Conservation (phyloP, 1,140 invertebrate species). For the Caenorhabditis remanei region DNA sequence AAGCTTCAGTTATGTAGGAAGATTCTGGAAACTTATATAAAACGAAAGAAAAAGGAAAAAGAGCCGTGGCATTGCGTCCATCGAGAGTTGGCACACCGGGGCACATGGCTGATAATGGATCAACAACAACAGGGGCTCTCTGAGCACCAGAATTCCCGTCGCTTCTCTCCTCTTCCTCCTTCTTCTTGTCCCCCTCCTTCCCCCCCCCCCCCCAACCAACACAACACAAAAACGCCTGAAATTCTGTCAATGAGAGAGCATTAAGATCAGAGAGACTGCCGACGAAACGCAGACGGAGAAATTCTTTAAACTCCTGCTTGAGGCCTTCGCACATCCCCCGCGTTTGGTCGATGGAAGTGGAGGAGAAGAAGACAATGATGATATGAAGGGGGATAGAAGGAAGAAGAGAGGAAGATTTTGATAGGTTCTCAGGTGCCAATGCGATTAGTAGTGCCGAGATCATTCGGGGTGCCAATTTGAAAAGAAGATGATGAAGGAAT, state of each 20-base stretch:
- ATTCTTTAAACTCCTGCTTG: slow-evolving; percentile 25
- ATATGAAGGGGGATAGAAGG: background rate
- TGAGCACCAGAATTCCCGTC: background rate
- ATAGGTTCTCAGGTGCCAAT: slow-evolving; percentile 41
- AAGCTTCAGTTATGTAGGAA: no score
- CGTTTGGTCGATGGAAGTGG: slow-evolving; percentile 26
- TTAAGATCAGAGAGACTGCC: background rate
- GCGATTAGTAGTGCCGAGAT: slow-evolving; percentile 6
- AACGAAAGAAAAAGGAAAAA: slow-evolving; percentile 2
- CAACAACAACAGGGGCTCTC: slow-evolving; percentile 34
- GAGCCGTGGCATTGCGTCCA: background rate
- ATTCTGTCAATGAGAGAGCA: background rate
- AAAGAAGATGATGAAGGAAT: background rate
- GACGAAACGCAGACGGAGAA: background rate
- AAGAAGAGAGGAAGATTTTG: background rate
- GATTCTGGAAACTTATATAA: background rate
- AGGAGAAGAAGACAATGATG: no score
- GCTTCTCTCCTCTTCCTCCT: background rate
- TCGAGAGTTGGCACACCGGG: background rate
- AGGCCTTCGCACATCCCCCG: slow-evolving; percentile 9
- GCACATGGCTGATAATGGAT: slow-evolving; percentile 41
- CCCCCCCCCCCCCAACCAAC: background rate
- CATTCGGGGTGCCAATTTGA: background rate
- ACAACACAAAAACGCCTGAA: slow-evolving; percentile 48
- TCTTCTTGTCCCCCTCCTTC: background rate